Evolutionary conservation across 2,888 invertebrate genomes (phyloP), one percentile per base, ranked within the genome.

Genomic region (Dichetophora obliterata): DNA sequence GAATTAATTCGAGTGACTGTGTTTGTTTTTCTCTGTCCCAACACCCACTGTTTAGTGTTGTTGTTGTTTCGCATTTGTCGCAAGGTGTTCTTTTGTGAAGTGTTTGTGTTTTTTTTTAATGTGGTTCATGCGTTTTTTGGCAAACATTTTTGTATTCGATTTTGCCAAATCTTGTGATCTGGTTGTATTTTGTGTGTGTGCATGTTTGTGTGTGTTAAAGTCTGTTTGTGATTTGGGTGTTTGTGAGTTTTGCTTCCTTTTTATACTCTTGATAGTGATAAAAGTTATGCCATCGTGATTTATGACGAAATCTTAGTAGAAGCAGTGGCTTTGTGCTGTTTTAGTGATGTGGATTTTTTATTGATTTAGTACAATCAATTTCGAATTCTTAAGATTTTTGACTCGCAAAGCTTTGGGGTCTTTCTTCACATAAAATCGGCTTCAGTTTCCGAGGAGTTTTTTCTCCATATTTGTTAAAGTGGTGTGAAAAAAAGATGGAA

Each of bases 1-100:
- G 59, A 65, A 27, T 65, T n/a, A 19, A 34, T 14, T n/a, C 34
- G 63, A 16, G 63, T 65, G 63, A n/a, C 9, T 65, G 31, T 65
- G 63, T 34, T 14, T 65, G 16, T 65, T 27, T 34, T 65, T 14
- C 37, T 27, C 37, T 27, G 6, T 22, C 31, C 31, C 61, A 14
- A 16, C 63, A 34, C 34, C 31, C 63, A 27, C 27, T 14, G n/a
- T 37, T n/a, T n/a, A n/a, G n/a, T n/a, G n/a, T n/a, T n/a, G 52
- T 16, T 34, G 54, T 59, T 34, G 5, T 27, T 57, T 59, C 14
- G 71, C 11, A 27, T 34, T 37, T 57, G 19, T 57, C 5, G 24
- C 11, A 19, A 43, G 43, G 37, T 24, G 59, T 59, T 65, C 11
- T 34, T 65, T 65, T 37, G 43, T 65, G 14, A 34, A 19, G 43